Conservation (phyloP, 2,888 invertebrate species). For the Oegoconia quadripuncta region DNA sequence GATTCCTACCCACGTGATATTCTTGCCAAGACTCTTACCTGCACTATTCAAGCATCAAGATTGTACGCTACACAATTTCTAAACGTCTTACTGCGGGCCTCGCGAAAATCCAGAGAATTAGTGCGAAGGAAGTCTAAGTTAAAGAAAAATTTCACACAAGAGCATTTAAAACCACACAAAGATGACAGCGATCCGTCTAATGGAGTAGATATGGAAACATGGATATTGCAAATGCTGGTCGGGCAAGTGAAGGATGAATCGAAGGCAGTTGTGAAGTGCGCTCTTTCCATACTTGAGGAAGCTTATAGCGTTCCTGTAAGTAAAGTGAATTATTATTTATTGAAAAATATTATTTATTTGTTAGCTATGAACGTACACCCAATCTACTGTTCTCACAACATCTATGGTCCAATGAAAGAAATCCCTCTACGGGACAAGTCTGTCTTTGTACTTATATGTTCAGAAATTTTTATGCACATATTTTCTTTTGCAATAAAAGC, state of each 20-base stretch:
- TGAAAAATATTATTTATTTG: background rate
- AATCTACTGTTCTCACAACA: too few relatives aligned
- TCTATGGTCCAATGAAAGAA: too few relatives aligned
- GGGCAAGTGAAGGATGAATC: conserved; percentile 92
- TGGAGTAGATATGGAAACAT: conserved; percentile 84
- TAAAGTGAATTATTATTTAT: conserved; percentile 8
- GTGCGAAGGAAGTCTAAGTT: conserved; percentile 63
- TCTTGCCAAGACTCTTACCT: conserved; percentile 78
- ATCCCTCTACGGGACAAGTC: too few relatives aligned
- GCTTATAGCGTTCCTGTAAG: conserved; percentile 93
- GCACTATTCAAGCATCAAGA: conserved; percentile 76
- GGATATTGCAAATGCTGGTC: conserved; percentile 92
- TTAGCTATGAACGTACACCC: too few relatives aligned
- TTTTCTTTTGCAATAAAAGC: too few relatives aligned
- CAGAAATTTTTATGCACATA: too few relatives aligned
- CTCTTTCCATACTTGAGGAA: conserved; percentile 92
- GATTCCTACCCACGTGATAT: conserved; percentile 85
- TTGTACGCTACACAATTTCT: conserved; percentile 96
- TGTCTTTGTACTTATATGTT: too few relatives aligned
- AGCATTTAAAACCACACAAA: conserved; percentile 46
- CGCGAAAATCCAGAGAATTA: conserved; percentile 65
- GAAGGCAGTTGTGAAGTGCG: conserved; percentile 87
- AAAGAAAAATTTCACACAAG: conserved; percentile 53
- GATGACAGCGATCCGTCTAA: conserved; percentile 37
- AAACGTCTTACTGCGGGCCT: conserved; percentile 89